These are phyloP conservation scores for Andrena trimmerana DNA, from an alignment of 2,888 invertebrate genomes.

Conservation along the genomic window DNA sequence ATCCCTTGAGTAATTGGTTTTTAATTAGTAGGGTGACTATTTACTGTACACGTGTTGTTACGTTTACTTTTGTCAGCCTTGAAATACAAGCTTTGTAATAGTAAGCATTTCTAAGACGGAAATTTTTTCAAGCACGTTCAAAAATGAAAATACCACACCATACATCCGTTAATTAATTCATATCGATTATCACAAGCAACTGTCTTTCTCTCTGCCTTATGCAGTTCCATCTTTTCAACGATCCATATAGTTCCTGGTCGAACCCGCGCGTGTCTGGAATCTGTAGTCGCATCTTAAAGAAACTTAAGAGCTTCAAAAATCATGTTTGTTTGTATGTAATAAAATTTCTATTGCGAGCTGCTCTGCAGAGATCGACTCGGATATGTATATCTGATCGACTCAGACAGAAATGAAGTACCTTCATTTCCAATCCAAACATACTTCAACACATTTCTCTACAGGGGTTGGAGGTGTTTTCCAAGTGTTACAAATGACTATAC, in stretches of 20 bases:
- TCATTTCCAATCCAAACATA: not conserved
- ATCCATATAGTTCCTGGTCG: constrained; percentile 37
- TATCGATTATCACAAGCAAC: constrained; percentile 29
- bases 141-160: constrained; percentile 1
- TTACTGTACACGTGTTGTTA: constrained; percentile 22
- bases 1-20: constrained; percentile 18
- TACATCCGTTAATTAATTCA: constrained; percentile 14
- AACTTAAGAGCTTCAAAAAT: constrained; percentile 1
- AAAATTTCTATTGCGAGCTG: constrained; percentile 69
- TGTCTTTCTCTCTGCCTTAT: constrained; percentile 48
- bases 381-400: not conserved
- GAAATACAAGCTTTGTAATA: constrained; percentile 34
- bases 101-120: constrained; percentile 4
- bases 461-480: constrained; percentile 55
- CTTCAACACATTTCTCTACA: constrained; percentile 57
- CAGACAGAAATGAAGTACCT: not conserved
- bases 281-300: constrained; percentile 13
- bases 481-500: constrained; percentile 29
- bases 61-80: constrained; percentile 34
- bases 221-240: constrained; percentile 63
- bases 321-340: not conserved
- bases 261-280: constrained; percentile 8
- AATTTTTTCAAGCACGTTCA: constrained; percentile 29
- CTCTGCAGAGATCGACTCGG: constrained; percentile 69
- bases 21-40: not conserved